Conservation (phyloP, 2,888 invertebrate genomes). For the Eupeodes latifasciatus region DNA sequence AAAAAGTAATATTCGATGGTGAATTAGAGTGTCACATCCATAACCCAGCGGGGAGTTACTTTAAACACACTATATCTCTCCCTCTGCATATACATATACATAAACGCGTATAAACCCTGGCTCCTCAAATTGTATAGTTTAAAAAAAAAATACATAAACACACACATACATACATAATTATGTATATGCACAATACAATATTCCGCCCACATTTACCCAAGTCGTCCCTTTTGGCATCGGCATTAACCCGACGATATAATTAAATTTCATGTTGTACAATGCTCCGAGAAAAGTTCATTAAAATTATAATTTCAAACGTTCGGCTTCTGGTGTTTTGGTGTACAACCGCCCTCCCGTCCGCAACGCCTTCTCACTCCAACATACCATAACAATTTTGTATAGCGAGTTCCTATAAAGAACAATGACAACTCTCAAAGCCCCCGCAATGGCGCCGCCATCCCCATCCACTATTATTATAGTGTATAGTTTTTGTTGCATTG, state of each 20-base stretch:
- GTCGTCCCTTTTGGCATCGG: conserved; percentile 71
- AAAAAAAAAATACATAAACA: not conserved
- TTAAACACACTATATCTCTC: conserved; percentile 32
- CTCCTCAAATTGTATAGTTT: not conserved
- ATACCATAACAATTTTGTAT: conserved; percentile 9
- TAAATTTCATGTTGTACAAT: conserved; percentile 76
- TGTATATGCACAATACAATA: not conserved
- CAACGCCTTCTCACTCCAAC: not conserved
- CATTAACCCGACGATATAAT: conserved; percentile 76
- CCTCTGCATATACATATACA: too few relatives aligned
- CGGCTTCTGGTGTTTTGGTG: conserved; percentile 70
- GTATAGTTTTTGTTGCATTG: conserved; percentile 28
- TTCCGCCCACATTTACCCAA: conserved; percentile 55
- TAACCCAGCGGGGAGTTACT: conserved; percentile 63
- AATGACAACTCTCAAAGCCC: conserved; percentile 62
- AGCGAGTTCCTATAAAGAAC: conserved; percentile 48
- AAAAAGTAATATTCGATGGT: conserved; percentile 67
- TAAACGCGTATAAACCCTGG: too few relatives aligned
- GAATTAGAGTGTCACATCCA: conserved; percentile 73
- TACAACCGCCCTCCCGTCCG: not conserved
- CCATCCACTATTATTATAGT: not conserved
- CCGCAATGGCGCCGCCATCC: conserved; percentile 44
- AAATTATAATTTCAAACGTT: conserved; percentile 76
- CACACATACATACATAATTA: not conserved
- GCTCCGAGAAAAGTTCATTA: conserved; percentile 76